Evolutionary conservation across 2,888 invertebrate genomes (phyloP).

Genomic region (Hydraecia micacea): DNA sequence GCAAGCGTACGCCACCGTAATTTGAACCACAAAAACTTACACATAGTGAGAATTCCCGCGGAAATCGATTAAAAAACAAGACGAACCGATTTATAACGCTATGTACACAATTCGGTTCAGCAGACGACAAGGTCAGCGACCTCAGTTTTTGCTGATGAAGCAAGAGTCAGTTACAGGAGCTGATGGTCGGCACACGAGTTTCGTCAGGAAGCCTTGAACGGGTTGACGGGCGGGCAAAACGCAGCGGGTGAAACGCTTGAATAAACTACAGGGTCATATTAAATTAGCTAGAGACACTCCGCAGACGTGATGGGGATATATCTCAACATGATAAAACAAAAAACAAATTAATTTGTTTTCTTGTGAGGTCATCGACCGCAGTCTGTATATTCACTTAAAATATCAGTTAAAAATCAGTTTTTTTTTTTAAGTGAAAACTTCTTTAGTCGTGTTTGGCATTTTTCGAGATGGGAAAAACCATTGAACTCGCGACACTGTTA

Average conservation of each 20-base stretch:
- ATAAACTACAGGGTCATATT: neutral
- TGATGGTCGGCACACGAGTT: slow-evolving; percentile 71
- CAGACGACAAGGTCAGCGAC: slow-evolving; percentile 66
- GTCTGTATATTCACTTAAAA: neutral
- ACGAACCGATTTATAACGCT: slow-evolving; percentile 36
- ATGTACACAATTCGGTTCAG: slow-evolving; percentile 55
- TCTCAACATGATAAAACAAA: neutral
- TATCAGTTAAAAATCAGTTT: neutral
- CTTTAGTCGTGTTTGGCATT: too few species aligned
- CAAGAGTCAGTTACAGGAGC: slow-evolving; percentile 51
- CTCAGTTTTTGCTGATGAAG: slow-evolving; percentile 61
- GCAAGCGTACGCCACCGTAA: slow-evolving; percentile 15
- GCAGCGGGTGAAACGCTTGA: slow-evolving; percentile 26
- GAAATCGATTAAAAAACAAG: slow-evolving; percentile 42
- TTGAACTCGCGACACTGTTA: too few species aligned
- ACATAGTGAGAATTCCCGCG: slow-evolving; percentile 15
- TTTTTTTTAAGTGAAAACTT: too few species aligned
- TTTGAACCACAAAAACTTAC: slow-evolving; percentile 34
- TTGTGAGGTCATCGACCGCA: neutral
- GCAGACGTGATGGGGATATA: neutral
- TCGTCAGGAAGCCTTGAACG: slow-evolving; percentile 72
- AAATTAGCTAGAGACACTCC: neutral
- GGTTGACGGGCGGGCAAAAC: slow-evolving; percentile 63
- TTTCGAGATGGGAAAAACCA: too few species aligned
- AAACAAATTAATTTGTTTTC: neutral